Evolutionary conservation across 2,888 invertebrate species (phyloP), one percentile per base, ranked within the genome.

Genomic region (Palloptera scutellata): DNA sequence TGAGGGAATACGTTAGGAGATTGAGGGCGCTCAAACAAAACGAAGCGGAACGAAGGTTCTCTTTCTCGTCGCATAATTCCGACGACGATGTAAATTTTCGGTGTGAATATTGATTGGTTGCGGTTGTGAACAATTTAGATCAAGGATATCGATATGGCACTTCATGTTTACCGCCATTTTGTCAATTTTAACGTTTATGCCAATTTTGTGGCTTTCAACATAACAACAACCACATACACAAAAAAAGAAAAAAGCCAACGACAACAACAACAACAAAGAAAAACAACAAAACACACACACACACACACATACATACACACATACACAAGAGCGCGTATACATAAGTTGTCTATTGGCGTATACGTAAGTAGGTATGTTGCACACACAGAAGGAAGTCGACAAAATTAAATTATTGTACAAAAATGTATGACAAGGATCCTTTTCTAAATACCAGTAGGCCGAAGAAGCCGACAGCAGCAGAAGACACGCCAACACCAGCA

Each of bases 61-160:
- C 30, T 30, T 6, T 4, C 30, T 30, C 30, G 30, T 30, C 30
- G 30, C 30, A 30, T 30, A 30, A 30, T 6, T 30, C 2, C 30
- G 6, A 30, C 30, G 30, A 30, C 30, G 30, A 30, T 30, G 30
- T 4, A 30, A 30, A 30, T 30, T 30, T 30, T 30, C 30, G 30
- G 30, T n/a, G 45, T 59, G 51, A 65, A 76, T 76, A 78, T 78
- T 78, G 80, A 78, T 78, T 75, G 80, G 75, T 77, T 77, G 80
- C 79, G 80, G 79, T 78, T 79, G 76, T 78, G 80, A 78, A 73
- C 78, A 78, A 78, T 78, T 78, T 78, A 78, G 78, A 78, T 78
- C 79, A 79, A 79, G 78, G 78, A 78, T 78, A 75, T 73, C 76
- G 78, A 79, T 78, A 79, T 70, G 76, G 63, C 67, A 69, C 72